Evolutionary conservation across 1,140 invertebrate species (phyloP).

Genomic region (Ruditapes philippinarum): DNA sequence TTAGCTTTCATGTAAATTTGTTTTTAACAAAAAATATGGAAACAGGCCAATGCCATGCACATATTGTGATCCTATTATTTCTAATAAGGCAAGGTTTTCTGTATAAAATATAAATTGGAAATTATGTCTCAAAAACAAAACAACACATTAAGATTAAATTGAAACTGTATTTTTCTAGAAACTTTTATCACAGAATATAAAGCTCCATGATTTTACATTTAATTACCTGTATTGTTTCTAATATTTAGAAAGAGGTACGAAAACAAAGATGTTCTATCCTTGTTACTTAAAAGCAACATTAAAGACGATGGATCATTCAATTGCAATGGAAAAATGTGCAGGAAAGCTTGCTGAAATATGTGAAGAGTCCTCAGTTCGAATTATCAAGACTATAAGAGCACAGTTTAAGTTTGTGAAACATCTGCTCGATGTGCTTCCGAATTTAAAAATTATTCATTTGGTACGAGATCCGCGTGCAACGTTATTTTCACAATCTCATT

Average conservation of each 20-base stretch:
- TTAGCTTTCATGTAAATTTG: too few species aligned
- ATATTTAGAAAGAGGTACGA: neutral
- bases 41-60: too few species aligned
- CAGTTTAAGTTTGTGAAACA: neutral
- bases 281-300: neutral
- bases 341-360: constrained; percentile 18
- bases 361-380: neutral
- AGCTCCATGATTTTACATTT: too few species aligned
- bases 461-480: constrained; percentile 54
- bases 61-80: too few species aligned
- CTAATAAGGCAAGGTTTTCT: too few species aligned
- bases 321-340: neutral
- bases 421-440: constrained; percentile 32
- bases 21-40: too few species aligned
- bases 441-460: constrained; percentile 54
- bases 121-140: too few species aligned
- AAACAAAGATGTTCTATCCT: neutral
- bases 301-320: neutral
- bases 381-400: constrained; percentile 56
- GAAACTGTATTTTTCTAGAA: too few species aligned
- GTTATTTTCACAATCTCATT: constrained; percentile 12
- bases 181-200: too few species aligned
- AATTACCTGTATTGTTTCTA: too few species aligned
- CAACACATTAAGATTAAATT: too few species aligned
- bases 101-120: too few species aligned